Conservation (phyloP, 2,797 vertebrate species). For the Spheniscus humboldti region DNA sequence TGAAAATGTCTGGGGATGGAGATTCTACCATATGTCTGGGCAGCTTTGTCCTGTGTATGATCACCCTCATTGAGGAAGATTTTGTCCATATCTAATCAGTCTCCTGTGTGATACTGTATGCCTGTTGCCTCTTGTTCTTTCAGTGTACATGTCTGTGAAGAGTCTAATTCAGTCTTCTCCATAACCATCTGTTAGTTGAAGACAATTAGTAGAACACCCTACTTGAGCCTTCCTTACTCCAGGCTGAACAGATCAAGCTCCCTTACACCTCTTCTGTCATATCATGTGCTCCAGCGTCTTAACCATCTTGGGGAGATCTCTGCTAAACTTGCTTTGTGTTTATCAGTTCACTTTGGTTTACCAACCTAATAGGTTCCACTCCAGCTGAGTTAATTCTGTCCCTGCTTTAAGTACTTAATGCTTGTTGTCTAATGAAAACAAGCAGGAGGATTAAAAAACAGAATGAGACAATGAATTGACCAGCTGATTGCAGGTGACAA, state of each 20-base stretch:
- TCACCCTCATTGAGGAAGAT: neutral
- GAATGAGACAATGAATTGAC: neutral
- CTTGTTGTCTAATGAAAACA: neutral
- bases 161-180: neutral
- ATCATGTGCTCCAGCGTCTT: neutral
- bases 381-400: neutral
- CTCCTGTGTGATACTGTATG: neutral
- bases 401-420: neutral
- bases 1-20: neutral
- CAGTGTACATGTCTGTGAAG: neutral
- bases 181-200: neutral
- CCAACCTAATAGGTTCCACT: neutral
- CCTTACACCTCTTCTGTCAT: neutral
- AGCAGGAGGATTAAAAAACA: neutral
- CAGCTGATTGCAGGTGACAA: neutral
- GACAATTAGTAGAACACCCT: neutral
- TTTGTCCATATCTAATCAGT: neutral
- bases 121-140: neutral
- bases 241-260: neutral
- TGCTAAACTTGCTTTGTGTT: neutral
- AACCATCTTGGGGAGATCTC: neutral
- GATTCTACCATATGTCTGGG: neutral
- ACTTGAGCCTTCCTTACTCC: neutral
- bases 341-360: neutral
- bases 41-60: neutral